Percentiles rank a stretch among this genome's conserved stretches.
Conservation (phyloP, 2,113 vertebrate genomes). For the Struthio camelus region DNA sequence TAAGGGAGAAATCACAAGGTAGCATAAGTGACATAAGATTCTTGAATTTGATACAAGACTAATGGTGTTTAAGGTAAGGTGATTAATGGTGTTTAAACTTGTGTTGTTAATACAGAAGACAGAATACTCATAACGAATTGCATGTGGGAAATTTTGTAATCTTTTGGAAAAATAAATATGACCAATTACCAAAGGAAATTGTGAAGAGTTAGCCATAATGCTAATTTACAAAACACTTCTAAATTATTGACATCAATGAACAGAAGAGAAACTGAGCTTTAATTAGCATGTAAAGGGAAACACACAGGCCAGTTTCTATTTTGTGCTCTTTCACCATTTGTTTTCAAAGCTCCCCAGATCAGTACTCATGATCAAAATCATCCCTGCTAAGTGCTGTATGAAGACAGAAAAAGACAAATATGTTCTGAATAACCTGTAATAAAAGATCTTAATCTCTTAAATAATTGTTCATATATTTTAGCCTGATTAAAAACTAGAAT, state of each 20-base stretch:
- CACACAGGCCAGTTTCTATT: not conserved
- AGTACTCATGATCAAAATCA: not conserved
- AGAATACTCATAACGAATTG: not conserved
- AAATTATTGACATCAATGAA: not conserved
- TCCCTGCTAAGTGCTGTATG: not conserved
- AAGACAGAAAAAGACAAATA: not conserved
- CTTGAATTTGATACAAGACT: not conserved
- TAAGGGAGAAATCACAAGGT: not conserved
- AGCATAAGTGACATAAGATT: not conserved
- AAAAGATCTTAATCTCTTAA: not conserved
- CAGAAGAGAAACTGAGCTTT: not conserved
- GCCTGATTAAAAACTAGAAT: not conserved
- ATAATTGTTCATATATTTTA: not conserved
- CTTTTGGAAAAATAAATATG: not conserved
- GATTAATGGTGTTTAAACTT: not conserved
- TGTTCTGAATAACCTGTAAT: not conserved
- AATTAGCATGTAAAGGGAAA: not conserved
- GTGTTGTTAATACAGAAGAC: not conserved
- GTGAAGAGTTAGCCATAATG: not conserved
- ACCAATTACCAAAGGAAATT: not conserved
- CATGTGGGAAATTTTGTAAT: not conserved
- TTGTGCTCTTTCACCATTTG: not conserved
- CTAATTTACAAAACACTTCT: not conserved
- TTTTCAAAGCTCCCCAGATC: not conserved
- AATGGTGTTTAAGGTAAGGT: not conserved